Base-by-base conservation (phyloP, 2,113 vertebrate species). In the Austrofundulus limnaeus region DNA sequence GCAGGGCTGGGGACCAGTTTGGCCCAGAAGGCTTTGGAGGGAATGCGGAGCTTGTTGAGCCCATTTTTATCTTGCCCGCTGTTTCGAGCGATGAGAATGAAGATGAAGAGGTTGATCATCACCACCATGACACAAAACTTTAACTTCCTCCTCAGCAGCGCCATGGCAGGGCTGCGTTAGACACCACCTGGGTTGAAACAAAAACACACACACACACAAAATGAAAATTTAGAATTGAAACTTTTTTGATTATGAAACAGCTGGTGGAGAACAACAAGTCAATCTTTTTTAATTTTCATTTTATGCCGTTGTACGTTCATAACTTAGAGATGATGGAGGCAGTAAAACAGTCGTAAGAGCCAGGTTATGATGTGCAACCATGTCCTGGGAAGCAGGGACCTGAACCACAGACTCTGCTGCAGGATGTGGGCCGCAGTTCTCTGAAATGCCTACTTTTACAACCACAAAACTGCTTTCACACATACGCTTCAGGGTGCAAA, bases 51-150 rank as follows among this genome's bases (percentile, higher is more conserved):
- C 49, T 91, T 91, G 11, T 49, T 60, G 1, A 0, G 48, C 1
- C 23, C 60, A 11, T 23, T 74, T 47, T 88, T 90, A n/a, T 80
- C 85, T 34, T 89, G 87, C 51, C 63, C 56, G 67, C 57, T 49
- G 49, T 77, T 83, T 21, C 86, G 78, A 8, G 85, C 80, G 19
- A 92, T 64, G 61, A 93, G 62, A 61, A 93, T 88, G 86, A 92
- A 89, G 73, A 92, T 69, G 68, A 92, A 92, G 73, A 92, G 46
- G 80, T 91, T 90, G 39, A 89, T 72, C 78, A 85, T 92, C 70
- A 67, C 85, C 72, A 92, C 34, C 0, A 78, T 88, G 80, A 87
- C 70, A 62, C 82, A n/a, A 9, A 91, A 41, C 70, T 92, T 93
- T 51, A 88, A 42, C 69, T 73, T 90, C 74, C 71, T 73, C 65